phyloP scores from a whole-genome alignment of 1,140 invertebrate genomes.

The Drosophila biarmipes region DNA sequence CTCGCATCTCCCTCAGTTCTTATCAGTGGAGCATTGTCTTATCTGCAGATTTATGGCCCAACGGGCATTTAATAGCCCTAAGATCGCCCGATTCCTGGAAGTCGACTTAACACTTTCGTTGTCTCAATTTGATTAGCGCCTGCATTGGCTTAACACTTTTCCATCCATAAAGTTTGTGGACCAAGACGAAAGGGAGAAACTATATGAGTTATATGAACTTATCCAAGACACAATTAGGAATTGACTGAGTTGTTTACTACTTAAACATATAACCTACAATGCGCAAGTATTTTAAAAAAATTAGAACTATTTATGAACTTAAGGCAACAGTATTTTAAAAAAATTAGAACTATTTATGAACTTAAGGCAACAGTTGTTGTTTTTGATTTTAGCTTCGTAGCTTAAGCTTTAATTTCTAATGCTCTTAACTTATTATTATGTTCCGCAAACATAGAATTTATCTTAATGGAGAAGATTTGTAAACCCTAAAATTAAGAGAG shows the following conservation, averaged over 20 bases:
- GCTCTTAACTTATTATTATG: not conserved
- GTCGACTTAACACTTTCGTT: slow-evolving; percentile 68
- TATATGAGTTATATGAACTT: not conserved
- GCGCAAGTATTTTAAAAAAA: no score
- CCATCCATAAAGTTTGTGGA: not conserved
- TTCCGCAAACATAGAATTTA: not conserved
- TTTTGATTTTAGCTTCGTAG: no score
- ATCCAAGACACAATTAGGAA: not conserved
- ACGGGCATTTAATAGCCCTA: slow-evolving; percentile 33
- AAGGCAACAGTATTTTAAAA: no score
- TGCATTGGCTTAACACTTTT: slow-evolving; percentile 30
- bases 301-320: no score
- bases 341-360: no score
- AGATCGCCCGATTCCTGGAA: slow-evolving; percentile 57
- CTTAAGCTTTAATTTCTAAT: not conserved
- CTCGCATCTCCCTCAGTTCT: slow-evolving; percentile 39
- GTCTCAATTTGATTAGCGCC: slow-evolving; percentile 67
- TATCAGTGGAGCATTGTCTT: slow-evolving; percentile 53
- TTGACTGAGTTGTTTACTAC: not conserved
- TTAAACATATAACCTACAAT: no score
- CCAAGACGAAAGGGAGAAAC: slow-evolving; percentile 2
- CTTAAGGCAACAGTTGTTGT: no score
- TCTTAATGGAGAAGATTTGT: not conserved
- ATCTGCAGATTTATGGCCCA: slow-evolving; percentile 59
- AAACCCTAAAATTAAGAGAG: not conserved